A percentile compares a stretch with the other conserved stretches of the same genome.
Conservation (phyloP, 1,140 invertebrate genomes). For the Trichomalopsis sarcophagae region DNA sequence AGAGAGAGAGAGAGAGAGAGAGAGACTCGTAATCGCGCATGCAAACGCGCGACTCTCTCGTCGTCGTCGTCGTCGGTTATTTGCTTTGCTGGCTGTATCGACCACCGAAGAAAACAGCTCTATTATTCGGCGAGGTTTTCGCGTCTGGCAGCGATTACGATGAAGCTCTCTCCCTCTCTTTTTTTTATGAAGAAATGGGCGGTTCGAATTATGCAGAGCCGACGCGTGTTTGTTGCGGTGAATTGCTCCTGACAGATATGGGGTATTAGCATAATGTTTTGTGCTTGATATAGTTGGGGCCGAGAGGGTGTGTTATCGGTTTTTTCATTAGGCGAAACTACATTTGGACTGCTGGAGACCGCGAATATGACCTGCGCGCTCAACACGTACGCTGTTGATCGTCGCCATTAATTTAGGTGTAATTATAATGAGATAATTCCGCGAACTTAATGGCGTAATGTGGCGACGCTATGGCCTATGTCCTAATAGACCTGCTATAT, state of each 20-base stretch:
- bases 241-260: not conserved
- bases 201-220: too few relatives aligned
- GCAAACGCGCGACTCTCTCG: too few relatives aligned
- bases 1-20: not conserved
- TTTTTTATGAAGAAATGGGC: too few relatives aligned
- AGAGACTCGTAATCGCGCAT: too few relatives aligned
- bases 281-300: not conserved
- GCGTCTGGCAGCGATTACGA: too few relatives aligned
- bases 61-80: too few relatives aligned
- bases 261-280: not conserved
- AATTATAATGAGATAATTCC: not conserved
- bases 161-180: too few relatives aligned
- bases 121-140: too few relatives aligned
- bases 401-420: not conserved
- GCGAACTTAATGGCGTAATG: not conserved
- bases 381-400: not conserved
- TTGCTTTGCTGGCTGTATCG: too few relatives aligned
- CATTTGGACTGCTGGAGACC: not conserved
- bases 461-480: not conserved
- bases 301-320: not conserved
- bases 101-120: not conserved
- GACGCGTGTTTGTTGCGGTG: too few relatives aligned
- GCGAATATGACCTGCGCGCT: not conserved
- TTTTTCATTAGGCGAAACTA: not conserved
- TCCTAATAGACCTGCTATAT: not conserved